Evolutionary conservation across 2,888 invertebrate genomes (phyloP).

Genomic region (Yponomeuta cagnagella): DNA sequence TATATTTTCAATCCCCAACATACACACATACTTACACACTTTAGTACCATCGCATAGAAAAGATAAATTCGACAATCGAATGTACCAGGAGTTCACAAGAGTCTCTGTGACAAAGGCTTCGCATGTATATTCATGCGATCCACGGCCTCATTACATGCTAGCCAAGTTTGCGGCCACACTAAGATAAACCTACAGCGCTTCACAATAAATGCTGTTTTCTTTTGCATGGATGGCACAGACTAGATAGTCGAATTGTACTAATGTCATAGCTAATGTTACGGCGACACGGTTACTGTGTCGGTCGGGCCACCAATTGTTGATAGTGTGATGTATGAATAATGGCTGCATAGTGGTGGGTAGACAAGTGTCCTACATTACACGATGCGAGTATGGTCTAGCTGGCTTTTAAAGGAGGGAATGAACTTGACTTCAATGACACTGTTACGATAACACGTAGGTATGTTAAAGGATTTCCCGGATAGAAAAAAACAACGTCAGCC

Average conservation of each 20-base stretch:
- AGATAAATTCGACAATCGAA: constrained; percentile 5
- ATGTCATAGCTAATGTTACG: constrained; percentile 14
- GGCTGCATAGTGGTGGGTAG: neutral
- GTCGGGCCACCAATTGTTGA: neutral
- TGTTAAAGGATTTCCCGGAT: no score
- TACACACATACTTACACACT: neutral
- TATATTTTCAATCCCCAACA: no score
- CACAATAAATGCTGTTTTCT: neutral
- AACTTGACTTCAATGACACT: neutral
- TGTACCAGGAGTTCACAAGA: constrained; percentile 9
- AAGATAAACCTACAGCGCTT: neutral
- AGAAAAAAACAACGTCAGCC: no score
- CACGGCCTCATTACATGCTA: constrained; percentile 37
- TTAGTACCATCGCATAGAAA: neutral
- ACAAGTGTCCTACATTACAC: constrained; percentile 1
- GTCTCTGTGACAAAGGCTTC: constrained; percentile 47
- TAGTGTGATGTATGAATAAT: constrained; percentile 3
- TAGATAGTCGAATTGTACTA: constrained; percentile 6
- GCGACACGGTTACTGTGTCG: constrained; percentile 8
- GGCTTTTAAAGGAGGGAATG: neutral
- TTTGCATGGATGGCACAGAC: neutral
- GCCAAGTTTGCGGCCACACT: neutral
- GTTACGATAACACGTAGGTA: neutral
- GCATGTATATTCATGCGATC: constrained; percentile 59
- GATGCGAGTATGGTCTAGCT: neutral